Evolutionary conservation across 1,140 invertebrate species (phyloP), one percentile per base, ranked within the genome.

Genomic region (Archegozetes longisetosus): DNA sequence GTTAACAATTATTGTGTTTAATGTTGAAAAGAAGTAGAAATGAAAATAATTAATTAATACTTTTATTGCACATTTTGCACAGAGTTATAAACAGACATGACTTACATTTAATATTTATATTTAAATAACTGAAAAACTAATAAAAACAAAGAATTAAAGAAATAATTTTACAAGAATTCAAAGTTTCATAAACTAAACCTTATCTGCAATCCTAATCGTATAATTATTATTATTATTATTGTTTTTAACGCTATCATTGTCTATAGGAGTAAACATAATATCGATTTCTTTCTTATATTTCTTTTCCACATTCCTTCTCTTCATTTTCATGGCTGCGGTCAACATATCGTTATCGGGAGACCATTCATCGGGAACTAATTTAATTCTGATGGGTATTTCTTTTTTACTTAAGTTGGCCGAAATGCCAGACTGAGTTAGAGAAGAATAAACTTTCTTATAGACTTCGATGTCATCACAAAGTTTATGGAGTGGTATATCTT

Each of bases 301-400:
- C 2, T 63, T 47, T 53, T 68, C 60, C 20, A 68, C 66, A 23
- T 49, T 14, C 14, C 62, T 61, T 27, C 94, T 79, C 74, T 94
- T 95, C 64, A 97, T 77, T 75, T 98, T 98, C 72, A 96, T 90
- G 50, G 94, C 91, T 64, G 94, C 94, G 20, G 94, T 98, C 2
- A 80, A 88, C n/a, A 98, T 78, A 46, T 91, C 93, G 79, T 86
- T 88, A 70, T 95, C 92, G 0, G 93, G 92, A 0, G 90, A 88
- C 93, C 93, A 97, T 49, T 87, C 82, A 66, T 96, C 92, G 25
- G 82, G 75, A 66, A 84, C 84, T 23, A 98, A 73, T 70, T 85
- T 88, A 9, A 96, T 80, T 3, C 85, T 88, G 17, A 82, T 80
- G 0, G 94, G 94, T 53, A 95, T 83, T 74, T 97, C 93, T 71